Percentiles rank a stretch among this genome's conserved stretches.
These are phyloP conservation scores for Hypolimnas misippus DNA, from an alignment of 2,888 invertebrate species.

Conservation along the genomic window DNA sequence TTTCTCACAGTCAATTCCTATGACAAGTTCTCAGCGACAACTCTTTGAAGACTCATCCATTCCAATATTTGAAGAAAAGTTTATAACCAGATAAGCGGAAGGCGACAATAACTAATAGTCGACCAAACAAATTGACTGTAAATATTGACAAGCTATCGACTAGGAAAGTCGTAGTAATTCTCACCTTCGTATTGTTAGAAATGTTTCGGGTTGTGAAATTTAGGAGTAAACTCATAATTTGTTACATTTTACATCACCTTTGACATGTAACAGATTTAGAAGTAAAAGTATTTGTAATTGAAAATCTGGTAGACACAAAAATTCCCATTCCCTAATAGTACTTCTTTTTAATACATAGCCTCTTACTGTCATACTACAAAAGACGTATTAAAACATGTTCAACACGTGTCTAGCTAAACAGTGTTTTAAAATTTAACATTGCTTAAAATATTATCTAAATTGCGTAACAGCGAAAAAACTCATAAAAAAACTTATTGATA, in stretches of 20 bases:
- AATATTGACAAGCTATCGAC: slow-evolving; percentile 60
- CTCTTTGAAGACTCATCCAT: neutral
- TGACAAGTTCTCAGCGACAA: neutral
- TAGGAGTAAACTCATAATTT: neutral
- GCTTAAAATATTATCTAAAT: no score
- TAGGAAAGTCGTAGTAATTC: slow-evolving; percentile 42
- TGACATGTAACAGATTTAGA: neutral
- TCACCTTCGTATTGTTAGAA: slow-evolving; percentile 44
- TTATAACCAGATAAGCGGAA: slow-evolving; percentile 34
- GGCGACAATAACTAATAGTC: slow-evolving; percentile 44
- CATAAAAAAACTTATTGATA: no score
- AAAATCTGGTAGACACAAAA: no score
- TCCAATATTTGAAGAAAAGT: slow-evolving; percentile 15
- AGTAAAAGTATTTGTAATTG: slow-evolving; percentile 2
- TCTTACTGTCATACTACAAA: no score
- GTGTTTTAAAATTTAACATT: no score
- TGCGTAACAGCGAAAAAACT: no score
- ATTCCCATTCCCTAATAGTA: no score
- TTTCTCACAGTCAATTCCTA: neutral
- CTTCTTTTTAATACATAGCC: no score
- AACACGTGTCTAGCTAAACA: no score
- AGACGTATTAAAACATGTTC: no score
- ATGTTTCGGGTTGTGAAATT: neutral
- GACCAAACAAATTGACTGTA: slow-evolving; percentile 40
- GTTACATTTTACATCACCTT: neutral